phyloP scores from a whole-genome alignment of 2,797 vertebrate species.

The Lutjanus campechanus region DNA sequence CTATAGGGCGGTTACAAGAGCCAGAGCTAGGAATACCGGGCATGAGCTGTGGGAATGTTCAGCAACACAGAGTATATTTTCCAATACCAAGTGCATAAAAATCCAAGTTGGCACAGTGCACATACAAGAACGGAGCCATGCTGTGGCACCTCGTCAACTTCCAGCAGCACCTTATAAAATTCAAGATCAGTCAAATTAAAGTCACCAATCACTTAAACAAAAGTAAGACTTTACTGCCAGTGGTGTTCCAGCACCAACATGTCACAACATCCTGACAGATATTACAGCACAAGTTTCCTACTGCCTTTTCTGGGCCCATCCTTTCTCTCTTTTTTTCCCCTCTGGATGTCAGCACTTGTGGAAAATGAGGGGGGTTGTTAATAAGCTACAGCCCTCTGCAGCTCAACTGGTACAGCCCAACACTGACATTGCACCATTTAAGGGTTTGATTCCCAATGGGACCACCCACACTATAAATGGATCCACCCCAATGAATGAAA shows the following conservation, averaged over 20 bases:
- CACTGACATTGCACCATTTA: conserved; percentile 78
- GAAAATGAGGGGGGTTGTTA: conserved; percentile 69
- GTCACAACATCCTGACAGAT: conserved; percentile 70
- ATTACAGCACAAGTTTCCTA: conserved; percentile 58
- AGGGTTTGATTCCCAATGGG: conserved; percentile 76
- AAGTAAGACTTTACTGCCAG: conserved; percentile 48
- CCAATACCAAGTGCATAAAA: conserved; percentile 32
- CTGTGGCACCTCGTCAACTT: conserved; percentile 44
- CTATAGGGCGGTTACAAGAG: conserved; percentile 41
- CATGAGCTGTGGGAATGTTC: conserved; percentile 61
- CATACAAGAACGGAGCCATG: conserved; percentile 13
- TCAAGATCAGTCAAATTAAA: conserved; percentile 55
- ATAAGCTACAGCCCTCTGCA: conserved; percentile 36
- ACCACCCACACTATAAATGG: conserved; percentile 76
- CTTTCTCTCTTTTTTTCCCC: conserved; percentile 22
- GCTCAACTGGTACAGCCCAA: conserved; percentile 61
- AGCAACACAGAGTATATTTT: conserved; percentile 47
- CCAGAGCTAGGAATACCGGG: conserved; percentile 48
- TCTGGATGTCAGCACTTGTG: conserved; percentile 49
- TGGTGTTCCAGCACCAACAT: conserved; percentile 52
- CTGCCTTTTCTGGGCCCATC: conserved; percentile 74
- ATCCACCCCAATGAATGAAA: conserved; percentile 61
- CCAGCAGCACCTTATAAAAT: conserved; percentile 45
- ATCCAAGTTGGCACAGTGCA: conserved; percentile 18
- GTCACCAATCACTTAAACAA: conserved; percentile 58